Evolutionary conservation across 2,113 vertebrate species (phyloP), one percentile per base, ranked within the genome.

Genomic region (Cathartes aura): DNA sequence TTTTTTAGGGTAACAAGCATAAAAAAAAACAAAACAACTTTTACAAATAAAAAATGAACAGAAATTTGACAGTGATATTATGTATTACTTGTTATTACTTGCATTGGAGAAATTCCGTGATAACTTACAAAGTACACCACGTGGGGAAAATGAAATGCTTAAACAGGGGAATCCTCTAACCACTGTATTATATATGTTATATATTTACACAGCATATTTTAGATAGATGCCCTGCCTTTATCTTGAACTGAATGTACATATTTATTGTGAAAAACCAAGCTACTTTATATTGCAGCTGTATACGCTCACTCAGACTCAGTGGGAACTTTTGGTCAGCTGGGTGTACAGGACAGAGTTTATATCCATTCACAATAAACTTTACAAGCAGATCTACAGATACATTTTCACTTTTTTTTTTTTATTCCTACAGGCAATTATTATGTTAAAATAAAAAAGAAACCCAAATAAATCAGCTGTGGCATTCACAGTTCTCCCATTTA

Each of bases 391-490:
- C 5, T 43, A 48, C 9, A 58, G 15, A 7, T 47, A n/a, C 0
- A 11, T 53, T 72, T 72, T 47, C 1, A 14, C 2, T 7, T 56
- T 76, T 48, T 0, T 11, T 23, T 40, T 16, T 34, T 14, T 3
- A 3, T 2, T 0, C 14, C 26, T 48, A 42, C 8, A 63, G 6
- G 26, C 2, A 52, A 15, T 42, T 56, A 47, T 62, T 38, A 18
- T 45, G 2, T 38, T 34, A 50, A 89, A 87, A 83, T 13, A 26
- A 67, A 58, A 15, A 47, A n/a, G 1, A 32, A 82, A 87, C 34
- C 3, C 1, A 52, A 48, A 82, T 20, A 64, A 55, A 68, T 63
- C 11, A 58, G 5, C 21, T 64, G 3, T 1, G 0, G 2, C 11
- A 23, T 14, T 45, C 5, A 63, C 3, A n/a, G 9, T 10, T 47